Evolutionary conservation across 2,888 invertebrate genomes (phyloP), one percentile per base, ranked within the genome.

Genomic region (Stenodema calcarata): DNA sequence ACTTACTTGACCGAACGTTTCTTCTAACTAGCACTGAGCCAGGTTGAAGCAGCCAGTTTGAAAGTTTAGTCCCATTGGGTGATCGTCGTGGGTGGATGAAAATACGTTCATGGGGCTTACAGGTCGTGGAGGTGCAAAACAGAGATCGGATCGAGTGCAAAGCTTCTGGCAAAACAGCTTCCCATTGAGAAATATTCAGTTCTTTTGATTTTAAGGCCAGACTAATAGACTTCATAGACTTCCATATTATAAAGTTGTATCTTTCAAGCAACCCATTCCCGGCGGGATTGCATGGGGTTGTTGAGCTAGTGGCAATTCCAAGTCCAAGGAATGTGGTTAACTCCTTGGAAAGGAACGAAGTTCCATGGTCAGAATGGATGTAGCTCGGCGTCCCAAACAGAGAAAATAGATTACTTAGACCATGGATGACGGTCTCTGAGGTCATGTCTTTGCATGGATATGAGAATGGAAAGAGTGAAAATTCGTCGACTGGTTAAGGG

Each of bases 171-270:
- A 88, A 62, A n/a, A 89, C 87, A 3, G 23, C n/a, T 87, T 88
- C 88, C 88, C 88, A 88, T 27, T 87, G 62, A 9, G 44, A 12
- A 11, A 87, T 78, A 12, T 81, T 81, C 18, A 87, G 14, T 0
- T 44, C 62, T 42, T 88, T 82, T 7, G 86, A 79, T 86, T 83
- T 86, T 0, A 88, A 76, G 54, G 87, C 79, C 42, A 89, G 86
- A 50, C 86, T 70, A 28, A 89, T 86, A 4, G 89, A 87, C n/a
- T n/a, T n/a, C n/a, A n/a, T n/a, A n/a, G n/a, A n/a, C 87, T 86
- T 88, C 88, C 89, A 89, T 16, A 88, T 88, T 18, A 87, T 88
- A 23, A 87, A 87, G 79, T 89, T 88, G n/a, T 87, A 86, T 18
- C 88, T 79, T 88, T 79, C 88, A 28, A 88, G 81, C 62, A 85